Evolutionary conservation across 2,888 invertebrate genomes (phyloP), one percentile per base, ranked within the genome.

Genomic region (Pheosia tremula): DNA sequence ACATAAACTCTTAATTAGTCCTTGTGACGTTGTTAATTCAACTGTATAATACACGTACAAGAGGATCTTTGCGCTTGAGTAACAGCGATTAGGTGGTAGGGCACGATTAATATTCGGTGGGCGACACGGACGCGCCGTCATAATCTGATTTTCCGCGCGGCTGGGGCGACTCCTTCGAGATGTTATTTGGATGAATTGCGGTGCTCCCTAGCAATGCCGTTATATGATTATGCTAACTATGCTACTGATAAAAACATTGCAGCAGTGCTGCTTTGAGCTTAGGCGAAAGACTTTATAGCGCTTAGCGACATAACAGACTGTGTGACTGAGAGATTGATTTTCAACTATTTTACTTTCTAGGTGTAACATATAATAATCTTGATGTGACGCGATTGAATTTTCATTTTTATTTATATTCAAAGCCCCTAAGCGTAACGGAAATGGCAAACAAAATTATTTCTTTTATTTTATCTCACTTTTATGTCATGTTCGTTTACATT

Each of bases 111-210:
- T 86, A 88, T 88, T 88, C 89, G 79, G 82, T 71, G 67, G 75
- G 81, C 73, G 78, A 77, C 74, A 72, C 80, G 81, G 24, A 37
- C 39, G 55, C 39, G 55, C 78, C 80, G 78, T 81, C 83, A 79
- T 88, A 88, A 88, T 87, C 86, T 83, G 84, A 86, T 87, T 88
- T 86, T 77, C 78, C 72, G 75, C 75, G 77, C 71, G 80, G 78
- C 78, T 82, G 78, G 79, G 75, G 77, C 75, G 80, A 74, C 77
- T 82, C 79, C 79, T 79, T 71, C 69, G 78, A 80, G 78, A 82
- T 80, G 77, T 78, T 81, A 80, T 81, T 81, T 75, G 71, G 70
- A 74, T 69, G 69, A 71, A 68, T 62, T 69, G 67, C 66, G 66
- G 65, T 66, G 69, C 75, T 68, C 68, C 66, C 67, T 77, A 64